phyloP scores from a whole-genome alignment of 1,140 invertebrate species.

The Heliothis subflexa region DNA sequence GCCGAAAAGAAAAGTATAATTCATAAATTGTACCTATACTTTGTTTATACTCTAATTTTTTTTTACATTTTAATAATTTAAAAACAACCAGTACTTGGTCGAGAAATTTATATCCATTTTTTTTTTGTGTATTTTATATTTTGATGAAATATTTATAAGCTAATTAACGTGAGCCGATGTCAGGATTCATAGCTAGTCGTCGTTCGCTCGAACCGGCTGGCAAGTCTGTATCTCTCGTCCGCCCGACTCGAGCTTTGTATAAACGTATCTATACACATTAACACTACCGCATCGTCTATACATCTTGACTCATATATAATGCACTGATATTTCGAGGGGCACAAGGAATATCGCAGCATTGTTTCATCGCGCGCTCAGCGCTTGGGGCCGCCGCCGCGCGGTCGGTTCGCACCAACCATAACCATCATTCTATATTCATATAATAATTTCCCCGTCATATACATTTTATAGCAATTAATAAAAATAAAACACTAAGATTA shows the following conservation, averaged over 20 bases:
- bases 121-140: conserved; percentile 86
- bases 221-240: conserved; percentile 69
- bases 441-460: conserved; percentile 56
- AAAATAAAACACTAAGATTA: conserved; percentile 80
- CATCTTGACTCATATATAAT: conserved; percentile 83
- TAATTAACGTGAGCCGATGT: conserved; percentile 86
- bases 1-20: conserved; percentile 86
- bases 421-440: conserved; percentile 56
- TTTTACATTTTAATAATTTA: conserved; percentile 87
- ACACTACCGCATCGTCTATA: conserved; percentile 82
- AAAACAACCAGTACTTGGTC: conserved; percentile 86
- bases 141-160: conserved; percentile 86
- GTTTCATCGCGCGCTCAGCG: conserved; percentile 61
- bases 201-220: conserved; percentile 83
- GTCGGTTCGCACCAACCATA: conserved; percentile 54
- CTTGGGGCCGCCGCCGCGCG: conserved; percentile 61
- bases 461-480: conserved; percentile 67
- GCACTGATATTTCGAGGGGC: conserved; percentile 83
- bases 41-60: conserved; percentile 85
- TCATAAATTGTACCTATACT: conserved; percentile 86
- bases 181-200: conserved; percentile 86
- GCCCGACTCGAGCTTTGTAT: conserved; percentile 80
- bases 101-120: conserved; percentile 86
- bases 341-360: conserved; percentile 84
- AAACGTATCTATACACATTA: conserved; percentile 82